Evolutionary conservation across 2,797 vertebrate species (phyloP).

Genomic region (Pagetopsis macropterus): DNA sequence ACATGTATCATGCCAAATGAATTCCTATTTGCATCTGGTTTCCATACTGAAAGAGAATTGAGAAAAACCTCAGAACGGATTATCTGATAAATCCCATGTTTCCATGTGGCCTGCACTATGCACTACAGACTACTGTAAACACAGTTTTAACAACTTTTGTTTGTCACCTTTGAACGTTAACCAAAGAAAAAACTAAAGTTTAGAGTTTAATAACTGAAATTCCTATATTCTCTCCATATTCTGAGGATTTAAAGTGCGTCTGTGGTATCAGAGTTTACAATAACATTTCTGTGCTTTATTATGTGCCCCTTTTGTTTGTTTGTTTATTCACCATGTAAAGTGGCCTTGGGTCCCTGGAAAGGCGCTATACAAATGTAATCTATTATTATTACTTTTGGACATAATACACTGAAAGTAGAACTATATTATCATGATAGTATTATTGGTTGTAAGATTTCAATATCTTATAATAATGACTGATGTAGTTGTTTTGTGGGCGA

Average conservation of each 20-base stretch:
- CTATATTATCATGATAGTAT: neutral
- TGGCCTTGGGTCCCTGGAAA: too few species aligned
- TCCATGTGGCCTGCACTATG: constrained; percentile 1
- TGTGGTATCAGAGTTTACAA: neutral
- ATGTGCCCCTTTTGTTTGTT: too few species aligned
- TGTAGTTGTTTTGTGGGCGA: neutral
- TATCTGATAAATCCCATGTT: constrained; percentile 46
- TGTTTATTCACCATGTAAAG: too few species aligned
- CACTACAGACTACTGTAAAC: constrained; percentile 5
- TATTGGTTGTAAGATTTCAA: neutral
- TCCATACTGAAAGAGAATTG: constrained; percentile 39
- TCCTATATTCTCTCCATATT: neutral
- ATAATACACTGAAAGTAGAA: neutral
- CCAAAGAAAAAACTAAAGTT: constrained; percentile 26
- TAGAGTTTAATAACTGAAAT: neutral
- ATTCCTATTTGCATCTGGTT: constrained; percentile 61
- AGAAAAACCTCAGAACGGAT: constrained; percentile 36
- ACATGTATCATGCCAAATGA: constrained; percentile 47
- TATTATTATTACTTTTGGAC: neutral
- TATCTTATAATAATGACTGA: neutral
- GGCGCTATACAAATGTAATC: too few species aligned
- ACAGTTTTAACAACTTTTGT: constrained; percentile 4
- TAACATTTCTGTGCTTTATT: neutral
- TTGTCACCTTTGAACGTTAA: neutral
- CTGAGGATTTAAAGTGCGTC: neutral